These are phyloP conservation scores for Takifugu rubripes DNA, from an alignment of 2,797 vertebrate genomes.

Conservation along the genomic window DNA sequence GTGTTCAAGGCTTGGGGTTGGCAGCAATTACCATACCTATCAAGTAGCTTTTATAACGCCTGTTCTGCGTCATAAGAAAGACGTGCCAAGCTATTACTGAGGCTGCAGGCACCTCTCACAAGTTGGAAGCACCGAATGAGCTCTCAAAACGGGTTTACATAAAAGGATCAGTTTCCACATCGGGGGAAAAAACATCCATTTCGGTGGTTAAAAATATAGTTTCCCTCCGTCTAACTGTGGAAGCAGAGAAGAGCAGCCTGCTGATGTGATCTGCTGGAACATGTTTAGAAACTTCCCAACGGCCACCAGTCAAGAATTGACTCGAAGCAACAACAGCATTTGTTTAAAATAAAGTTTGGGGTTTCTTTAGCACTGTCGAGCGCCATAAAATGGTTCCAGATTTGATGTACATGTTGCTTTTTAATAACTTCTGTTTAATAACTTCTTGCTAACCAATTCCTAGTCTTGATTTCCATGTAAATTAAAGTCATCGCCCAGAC, in stretches of 20 bases:
- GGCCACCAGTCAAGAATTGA: neutral
- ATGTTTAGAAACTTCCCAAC: constrained; percentile 22
- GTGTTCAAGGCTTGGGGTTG: constrained; percentile 58
- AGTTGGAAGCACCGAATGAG: constrained; percentile 35
- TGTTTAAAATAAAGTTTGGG: too few species aligned
- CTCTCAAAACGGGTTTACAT: constrained; percentile 48
- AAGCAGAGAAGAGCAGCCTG: constrained; percentile 11
- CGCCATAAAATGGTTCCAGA: too few species aligned
- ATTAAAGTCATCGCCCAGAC: too few species aligned
- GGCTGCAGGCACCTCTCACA: constrained; percentile 46
- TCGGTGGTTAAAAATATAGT: constrained; percentile 53
- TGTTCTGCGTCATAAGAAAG: constrained; percentile 51
- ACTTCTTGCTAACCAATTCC: too few species aligned
- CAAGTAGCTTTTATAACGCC: constrained; percentile 56
- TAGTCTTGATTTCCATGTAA: too few species aligned
- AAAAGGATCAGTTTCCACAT: constrained; percentile 38
- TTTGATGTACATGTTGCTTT: too few species aligned
- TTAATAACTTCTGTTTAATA: too few species aligned
- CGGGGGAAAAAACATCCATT: constrained; percentile 11
- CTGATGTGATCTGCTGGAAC: constrained; percentile 29
- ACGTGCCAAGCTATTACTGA: constrained; percentile 53
- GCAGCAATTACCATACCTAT: constrained; percentile 69
- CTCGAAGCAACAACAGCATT: constrained; percentile 1
- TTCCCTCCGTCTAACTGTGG: constrained; percentile 14
- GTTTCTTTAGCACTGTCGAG: too few species aligned